phyloP scores from a whole-genome alignment of 2,888 invertebrate genomes.

The Apodemia hepburni region DNA sequence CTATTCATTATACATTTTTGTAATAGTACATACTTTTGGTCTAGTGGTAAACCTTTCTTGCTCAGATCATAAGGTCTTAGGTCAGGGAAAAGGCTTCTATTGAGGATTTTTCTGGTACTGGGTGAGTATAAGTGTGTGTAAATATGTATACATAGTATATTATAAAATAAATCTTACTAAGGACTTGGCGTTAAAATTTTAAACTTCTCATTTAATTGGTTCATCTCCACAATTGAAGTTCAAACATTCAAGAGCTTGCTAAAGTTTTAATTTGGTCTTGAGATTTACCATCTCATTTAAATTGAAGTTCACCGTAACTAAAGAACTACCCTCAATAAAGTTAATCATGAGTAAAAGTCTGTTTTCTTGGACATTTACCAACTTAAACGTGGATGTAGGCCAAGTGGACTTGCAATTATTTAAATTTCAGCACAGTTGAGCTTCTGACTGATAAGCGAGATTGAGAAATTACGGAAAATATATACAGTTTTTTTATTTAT shows the following conservation, averaged over 20 bases:
- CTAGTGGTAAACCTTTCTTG: too few relatives aligned
- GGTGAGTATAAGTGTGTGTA: too few relatives aligned
- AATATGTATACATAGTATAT: too few relatives aligned
- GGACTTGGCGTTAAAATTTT: too few relatives aligned
- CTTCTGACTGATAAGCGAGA: slow-evolving; percentile 2
- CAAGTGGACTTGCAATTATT: slow-evolving; percentile 28
- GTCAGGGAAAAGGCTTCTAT: too few relatives aligned
- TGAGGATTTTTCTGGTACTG: too few relatives aligned
- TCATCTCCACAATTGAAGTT: not conserved
- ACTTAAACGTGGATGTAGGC: slow-evolving; percentile 14
- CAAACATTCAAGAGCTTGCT: not conserved
- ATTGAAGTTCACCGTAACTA: slow-evolving; percentile 2
- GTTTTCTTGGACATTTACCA: slow-evolving; percentile 12
- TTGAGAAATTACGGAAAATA: not conserved
- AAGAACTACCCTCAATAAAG: slow-evolving; percentile 8
- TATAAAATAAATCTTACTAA: too few relatives aligned
- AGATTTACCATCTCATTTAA: slow-evolving; percentile 7
- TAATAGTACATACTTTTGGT: too few relatives aligned
- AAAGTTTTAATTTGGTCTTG: slow-evolving; percentile 10
- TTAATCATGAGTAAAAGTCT: slow-evolving; percentile 10
- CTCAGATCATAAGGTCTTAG: too few relatives aligned
- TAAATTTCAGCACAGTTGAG: slow-evolving; percentile 15
- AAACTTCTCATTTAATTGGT: not conserved
- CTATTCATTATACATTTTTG: too few relatives aligned
- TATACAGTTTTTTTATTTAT: too few relatives aligned